Conservation (phyloP, 1,140 invertebrate genomes). For the Brachionus calyciflorus region DNA sequence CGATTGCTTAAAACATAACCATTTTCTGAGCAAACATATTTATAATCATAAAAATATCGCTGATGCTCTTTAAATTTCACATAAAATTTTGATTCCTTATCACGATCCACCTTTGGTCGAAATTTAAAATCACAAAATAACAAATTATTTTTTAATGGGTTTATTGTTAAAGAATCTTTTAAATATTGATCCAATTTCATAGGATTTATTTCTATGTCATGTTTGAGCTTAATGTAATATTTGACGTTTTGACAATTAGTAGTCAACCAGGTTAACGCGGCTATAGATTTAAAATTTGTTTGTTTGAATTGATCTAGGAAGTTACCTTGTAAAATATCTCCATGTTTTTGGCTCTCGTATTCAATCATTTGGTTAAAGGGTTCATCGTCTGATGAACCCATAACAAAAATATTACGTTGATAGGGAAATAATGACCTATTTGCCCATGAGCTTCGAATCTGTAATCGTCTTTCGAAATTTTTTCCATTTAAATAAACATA, state of each 20-base stretch:
- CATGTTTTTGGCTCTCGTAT: background rate
- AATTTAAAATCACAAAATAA: background rate
- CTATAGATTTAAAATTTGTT: background rate
- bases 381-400: background rate
- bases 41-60: background rate
- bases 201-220: slow-evolving; percentile 1
- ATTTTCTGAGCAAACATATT: slow-evolving; percentile 8
- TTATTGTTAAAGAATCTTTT: too few species aligned
- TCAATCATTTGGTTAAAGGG: slow-evolving; percentile 25
- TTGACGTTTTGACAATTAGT: background rate
- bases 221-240: background rate
- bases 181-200: background rate
- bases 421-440: background rate
- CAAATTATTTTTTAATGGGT: background rate
- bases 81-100: background rate
- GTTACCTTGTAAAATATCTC: slow-evolving; percentile 12
- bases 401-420: background rate
- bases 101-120: background rate
- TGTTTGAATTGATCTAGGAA: background rate
- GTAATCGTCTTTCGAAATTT: slow-evolving; percentile 7
- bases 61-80: background rate
- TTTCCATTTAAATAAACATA: slow-evolving; percentile 8
- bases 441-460: background rate
- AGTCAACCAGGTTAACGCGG: background rate
- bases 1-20: background rate